These are phyloP conservation scores for Premnoplex brunnescens DNA, from an alignment of 2,797 vertebrate species.

Conservation along the genomic window DNA sequence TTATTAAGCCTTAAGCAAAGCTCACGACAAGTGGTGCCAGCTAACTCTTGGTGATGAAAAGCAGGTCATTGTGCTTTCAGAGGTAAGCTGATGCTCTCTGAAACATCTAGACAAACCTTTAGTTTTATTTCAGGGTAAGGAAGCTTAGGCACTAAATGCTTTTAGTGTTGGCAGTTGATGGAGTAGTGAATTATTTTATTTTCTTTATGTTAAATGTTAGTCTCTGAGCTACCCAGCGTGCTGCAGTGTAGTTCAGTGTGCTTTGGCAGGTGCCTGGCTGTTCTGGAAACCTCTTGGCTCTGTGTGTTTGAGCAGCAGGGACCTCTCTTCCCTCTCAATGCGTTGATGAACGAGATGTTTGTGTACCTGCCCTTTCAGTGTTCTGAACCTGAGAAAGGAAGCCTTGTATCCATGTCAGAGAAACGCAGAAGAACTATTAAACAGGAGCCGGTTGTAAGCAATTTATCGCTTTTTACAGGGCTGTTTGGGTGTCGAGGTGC, in stretches of 20 bases:
- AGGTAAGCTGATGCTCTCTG: not conserved
- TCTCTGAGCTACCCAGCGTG: not conserved
- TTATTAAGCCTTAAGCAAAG: not conserved
- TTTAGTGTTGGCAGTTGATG: not conserved
- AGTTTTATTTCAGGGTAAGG: not conserved
- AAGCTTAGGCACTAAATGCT: not conserved
- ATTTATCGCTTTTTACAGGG: fast-evolving
- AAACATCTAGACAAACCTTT: not conserved
- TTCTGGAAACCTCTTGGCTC: not conserved
- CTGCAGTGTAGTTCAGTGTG: not conserved
- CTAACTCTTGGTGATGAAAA: not conserved
- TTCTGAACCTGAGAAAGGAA: not conserved
- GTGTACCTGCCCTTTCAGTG: not conserved
- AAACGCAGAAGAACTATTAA: not conserved
- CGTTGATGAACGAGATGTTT: not conserved
- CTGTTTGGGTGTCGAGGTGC: not conserved
- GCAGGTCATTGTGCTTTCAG: not conserved
- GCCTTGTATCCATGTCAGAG: not conserved
- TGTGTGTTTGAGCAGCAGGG: not conserved
- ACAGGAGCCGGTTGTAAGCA: not conserved
- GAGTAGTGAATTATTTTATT: not conserved
- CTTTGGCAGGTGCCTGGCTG: not conserved
- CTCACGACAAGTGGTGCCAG: not conserved
- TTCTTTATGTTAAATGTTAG: not conserved
- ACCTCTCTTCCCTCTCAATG: not conserved